A percentile compares a stretch with the other conserved stretches of the same genome.
phyloP scores from a whole-genome alignment of 2,113 vertebrate species.

The Origma solitaria region DNA sequence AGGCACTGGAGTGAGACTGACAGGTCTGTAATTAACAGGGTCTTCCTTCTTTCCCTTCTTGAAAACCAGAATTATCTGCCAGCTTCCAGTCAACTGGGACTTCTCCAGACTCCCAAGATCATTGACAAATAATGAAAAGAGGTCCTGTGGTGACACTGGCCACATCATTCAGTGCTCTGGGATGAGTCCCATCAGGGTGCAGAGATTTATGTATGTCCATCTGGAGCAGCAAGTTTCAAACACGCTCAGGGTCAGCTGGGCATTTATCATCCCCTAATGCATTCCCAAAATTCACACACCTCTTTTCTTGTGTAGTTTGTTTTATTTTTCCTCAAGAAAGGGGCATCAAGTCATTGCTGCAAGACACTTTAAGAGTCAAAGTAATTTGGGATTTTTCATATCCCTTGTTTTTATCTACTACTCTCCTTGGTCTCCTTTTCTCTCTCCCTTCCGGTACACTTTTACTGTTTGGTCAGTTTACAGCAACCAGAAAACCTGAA shows the following conservation, averaged over 20 bases:
- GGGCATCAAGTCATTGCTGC: background rate
- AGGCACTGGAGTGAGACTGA: background rate
- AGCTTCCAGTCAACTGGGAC: background rate
- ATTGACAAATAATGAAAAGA: background rate
- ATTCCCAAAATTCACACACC: background rate
- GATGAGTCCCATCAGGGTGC: background rate
- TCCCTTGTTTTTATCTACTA: background rate
- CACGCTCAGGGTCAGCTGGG: background rate
- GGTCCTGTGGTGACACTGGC: accelerated
- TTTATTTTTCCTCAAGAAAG: background rate
- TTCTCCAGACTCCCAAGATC: background rate
- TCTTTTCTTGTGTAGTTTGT: background rate
- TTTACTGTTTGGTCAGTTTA: background rate
- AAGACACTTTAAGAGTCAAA: background rate
- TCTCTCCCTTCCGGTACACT: background rate
- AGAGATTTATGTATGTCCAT: background rate
- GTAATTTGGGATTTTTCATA: background rate
- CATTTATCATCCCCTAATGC: background rate
- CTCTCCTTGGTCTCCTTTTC: background rate
- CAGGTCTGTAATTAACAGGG: background rate
- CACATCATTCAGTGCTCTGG: background rate
- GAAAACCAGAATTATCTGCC: background rate
- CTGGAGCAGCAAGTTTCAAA: background rate
- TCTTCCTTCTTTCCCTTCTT: background rate
- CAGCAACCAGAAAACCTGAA: background rate